These are phyloP conservation scores for Liopterus haemorrhoidalis DNA, from an alignment of 2,888 invertebrate genomes.

Conservation along the genomic window DNA sequence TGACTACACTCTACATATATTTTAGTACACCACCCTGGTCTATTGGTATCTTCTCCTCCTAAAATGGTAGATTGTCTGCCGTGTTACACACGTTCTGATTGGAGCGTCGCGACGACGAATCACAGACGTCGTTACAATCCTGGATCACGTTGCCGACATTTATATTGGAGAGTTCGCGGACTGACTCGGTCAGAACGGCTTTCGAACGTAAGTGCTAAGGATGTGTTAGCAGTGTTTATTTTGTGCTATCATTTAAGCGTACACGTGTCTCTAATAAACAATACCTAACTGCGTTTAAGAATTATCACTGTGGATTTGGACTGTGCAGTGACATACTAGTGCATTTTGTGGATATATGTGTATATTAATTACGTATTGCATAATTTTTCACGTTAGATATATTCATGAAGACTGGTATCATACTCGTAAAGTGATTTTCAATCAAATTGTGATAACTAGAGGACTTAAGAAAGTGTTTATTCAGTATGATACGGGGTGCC, in stretches of 20 bases:
- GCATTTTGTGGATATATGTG: slow-evolving; percentile 16
- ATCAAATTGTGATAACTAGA: no score
- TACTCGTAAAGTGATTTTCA: no score
- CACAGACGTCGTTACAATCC: slow-evolving; percentile 45
- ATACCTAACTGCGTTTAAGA: not conserved
- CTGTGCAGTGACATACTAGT: slow-evolving; percentile 17
- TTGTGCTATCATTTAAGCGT: slow-evolving; percentile 4
- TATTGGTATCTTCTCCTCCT: slow-evolving; percentile 49
- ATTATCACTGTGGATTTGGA: slow-evolving; percentile 19
- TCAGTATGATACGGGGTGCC: no score
- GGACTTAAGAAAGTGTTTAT: no score
- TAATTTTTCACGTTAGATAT: slow-evolving; percentile 6
- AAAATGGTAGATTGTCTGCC: slow-evolving; percentile 57
- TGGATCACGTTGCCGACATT: slow-evolving; percentile 76
- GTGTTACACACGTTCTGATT: slow-evolving; percentile 48
- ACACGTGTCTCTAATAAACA: slow-evolving; percentile 24
- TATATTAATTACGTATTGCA: slow-evolving; percentile 17
- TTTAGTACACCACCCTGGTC: slow-evolving; percentile 37
- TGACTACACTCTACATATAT: slow-evolving; percentile 31
- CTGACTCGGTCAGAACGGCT: slow-evolving; percentile 91
- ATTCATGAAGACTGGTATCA: slow-evolving; percentile 2
- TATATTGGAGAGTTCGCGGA: slow-evolving; percentile 66
- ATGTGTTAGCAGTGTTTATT: slow-evolving; percentile 17
- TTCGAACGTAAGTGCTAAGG: slow-evolving; percentile 80
- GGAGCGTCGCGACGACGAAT: slow-evolving; percentile 47